Percentiles rank a stretch among this genome's conserved stretches.
phyloP scores from a whole-genome alignment of 2,797 vertebrate species.

The Eremophila alpestris region DNA sequence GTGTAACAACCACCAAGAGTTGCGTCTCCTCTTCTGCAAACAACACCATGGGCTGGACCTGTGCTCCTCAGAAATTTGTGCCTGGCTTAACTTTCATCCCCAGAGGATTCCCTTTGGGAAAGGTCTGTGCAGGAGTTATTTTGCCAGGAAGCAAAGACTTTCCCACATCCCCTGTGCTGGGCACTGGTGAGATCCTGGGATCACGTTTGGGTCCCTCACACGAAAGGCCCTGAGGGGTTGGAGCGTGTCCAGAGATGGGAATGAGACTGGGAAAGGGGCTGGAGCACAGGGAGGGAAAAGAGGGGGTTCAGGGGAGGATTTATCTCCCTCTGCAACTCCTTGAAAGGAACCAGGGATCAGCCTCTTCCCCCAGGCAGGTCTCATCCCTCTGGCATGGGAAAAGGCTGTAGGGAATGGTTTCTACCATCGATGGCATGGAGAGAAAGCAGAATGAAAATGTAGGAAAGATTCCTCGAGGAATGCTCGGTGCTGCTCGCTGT shows the following conservation, averaged over 20 bases:
- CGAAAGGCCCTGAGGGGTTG: background rate
- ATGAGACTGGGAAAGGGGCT: background rate
- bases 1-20: background rate
- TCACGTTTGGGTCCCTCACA: background rate
- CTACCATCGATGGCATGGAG: background rate
- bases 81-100: background rate
- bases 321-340: background rate
- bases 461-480: background rate
- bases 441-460: background rate
- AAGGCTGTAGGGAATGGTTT: background rate
- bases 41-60: fast-evolving
- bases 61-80: background rate
- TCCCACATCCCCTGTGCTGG: background rate
- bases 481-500: background rate
- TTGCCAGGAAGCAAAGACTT: background rate
- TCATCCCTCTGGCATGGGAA: background rate
- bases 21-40: background rate
- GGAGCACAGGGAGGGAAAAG: background rate
- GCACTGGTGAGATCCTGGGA: background rate
- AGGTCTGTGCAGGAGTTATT: background rate
- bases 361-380: background rate
- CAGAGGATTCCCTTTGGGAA: background rate
- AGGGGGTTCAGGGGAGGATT: background rate
- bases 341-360: background rate
- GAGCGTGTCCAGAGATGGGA: background rate